Evolutionary conservation across 2,797 vertebrate species (phyloP).

Genomic region (Ceryle rudis): DNA sequence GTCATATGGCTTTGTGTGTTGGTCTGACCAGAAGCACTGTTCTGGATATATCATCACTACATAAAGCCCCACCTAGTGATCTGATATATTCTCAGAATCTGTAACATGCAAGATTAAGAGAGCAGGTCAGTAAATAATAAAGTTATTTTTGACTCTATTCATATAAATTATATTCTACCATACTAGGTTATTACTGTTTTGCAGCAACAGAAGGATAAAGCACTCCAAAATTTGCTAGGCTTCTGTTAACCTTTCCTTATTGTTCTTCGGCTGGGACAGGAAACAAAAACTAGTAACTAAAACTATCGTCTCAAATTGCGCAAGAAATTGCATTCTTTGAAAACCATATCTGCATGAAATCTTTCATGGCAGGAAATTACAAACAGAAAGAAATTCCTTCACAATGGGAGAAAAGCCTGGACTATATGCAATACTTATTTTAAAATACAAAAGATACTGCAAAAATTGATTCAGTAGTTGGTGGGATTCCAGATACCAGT

Average conservation of each 20-base stretch:
- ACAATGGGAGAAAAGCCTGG: not conserved
- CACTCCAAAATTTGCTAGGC: not conserved
- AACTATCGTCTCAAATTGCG: not conserved
- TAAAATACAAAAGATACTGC: not conserved
- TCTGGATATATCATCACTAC: not conserved
- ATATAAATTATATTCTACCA: not conserved
- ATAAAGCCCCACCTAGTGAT: not conserved
- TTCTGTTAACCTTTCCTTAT: constrained; percentile 30
- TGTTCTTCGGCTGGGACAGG: constrained; percentile 30
- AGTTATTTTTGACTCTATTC: not conserved
- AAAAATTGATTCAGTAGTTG: not conserved
- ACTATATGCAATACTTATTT: not conserved
- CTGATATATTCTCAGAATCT: not conserved
- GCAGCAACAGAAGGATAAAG: not conserved
- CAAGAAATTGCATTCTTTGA: constrained; percentile 60
- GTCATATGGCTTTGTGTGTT: not conserved
- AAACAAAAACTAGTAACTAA: constrained; percentile 9
- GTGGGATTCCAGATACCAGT: not conserved
- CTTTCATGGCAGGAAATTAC: constrained; percentile 55
- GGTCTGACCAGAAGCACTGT: not conserved
- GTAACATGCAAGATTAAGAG: not conserved
- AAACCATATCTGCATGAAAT: constrained; percentile 60
- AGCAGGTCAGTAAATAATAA: not conserved
- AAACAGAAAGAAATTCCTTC: constrained; percentile 58
- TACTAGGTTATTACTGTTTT: not conserved